Evolutionary conservation across 2,113 vertebrate genomes (phyloP), one percentile per base, ranked within the genome.

Genomic region (Colaptes auratus): DNA sequence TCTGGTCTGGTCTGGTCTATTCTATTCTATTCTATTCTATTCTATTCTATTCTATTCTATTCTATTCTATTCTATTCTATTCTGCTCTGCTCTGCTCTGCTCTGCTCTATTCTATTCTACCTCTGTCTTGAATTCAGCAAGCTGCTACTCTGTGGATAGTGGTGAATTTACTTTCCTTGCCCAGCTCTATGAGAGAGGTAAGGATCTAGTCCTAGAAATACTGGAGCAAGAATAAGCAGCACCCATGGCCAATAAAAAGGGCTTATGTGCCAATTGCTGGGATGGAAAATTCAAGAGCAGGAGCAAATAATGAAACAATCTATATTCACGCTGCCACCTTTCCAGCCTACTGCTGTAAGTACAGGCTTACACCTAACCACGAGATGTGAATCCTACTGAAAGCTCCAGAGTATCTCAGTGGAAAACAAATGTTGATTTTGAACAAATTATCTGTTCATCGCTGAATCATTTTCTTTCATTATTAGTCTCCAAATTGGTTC

Each of bases 401-500:
- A 95, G 76, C 89, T 93, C 80, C 65, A 42, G 80, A 79, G 53
- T 81, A 69, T 83, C 88, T 36, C 71, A 75, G 69, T 84, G 88
- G 86, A 95, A 97, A 97, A 97, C 94, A 95, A 96, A 95, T 86
- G 90, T 93, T 95, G 94, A 88, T 96, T 93, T 93, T 95, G 64
- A 95, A 88, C 71, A 75, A 96, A 93, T 94, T 72, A 93, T 90
- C 85, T 86, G 69, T 92, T 95, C 94, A 82, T 96, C n/a, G 5
- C 94, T 91, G 88, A 95, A 95, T 95, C 80, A 96, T 95, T 95
- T 92, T 93, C 93, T 86, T 94, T 96, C 92, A 70, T 94, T 95
- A 95, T 95, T 91, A 84, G 92, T 83, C 80, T 82, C 63, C 95
- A 93, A 63, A 96, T 96, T 96, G 90, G 93, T 95, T 96, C 91